Evolutionary conservation across 2,888 invertebrate species (phyloP), one percentile per base, ranked within the genome.

Genomic region (Ligdia adustata): DNA sequence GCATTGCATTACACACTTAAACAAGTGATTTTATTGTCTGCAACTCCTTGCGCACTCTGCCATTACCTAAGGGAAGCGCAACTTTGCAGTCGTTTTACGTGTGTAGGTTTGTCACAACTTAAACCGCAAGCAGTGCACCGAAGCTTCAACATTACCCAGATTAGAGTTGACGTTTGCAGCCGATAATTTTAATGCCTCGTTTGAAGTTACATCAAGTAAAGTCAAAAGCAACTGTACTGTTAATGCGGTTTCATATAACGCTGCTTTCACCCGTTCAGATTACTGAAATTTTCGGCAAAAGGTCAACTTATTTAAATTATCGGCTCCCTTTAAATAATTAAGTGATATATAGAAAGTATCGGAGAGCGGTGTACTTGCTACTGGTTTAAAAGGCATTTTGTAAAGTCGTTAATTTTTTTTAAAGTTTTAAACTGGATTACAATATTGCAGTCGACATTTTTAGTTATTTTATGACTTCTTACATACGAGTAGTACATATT

Each of bases 141-240:
- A 46, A 45, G 47, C 56, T 62, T 63, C 50, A 42, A 35, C 39
- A 35, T 42, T 43, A 67, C 66, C 69, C 69, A 79, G 82, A 86
- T 87, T 86, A 85, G 83, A 79, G 69, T 73, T 74, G 81, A 79
- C 80, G 70, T 79, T 37, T 46, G 16, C 47, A 46, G 64, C 62
- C 74, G 76, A 81, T 83, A 79, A 82, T 76, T 83, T 81, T 82
- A 85, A 86, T 82, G 82, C 77, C 59, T 62, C 60, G 61, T 71
- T 75, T 75, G 74, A 73, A 64, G 69, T 72, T 64, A 70, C 64
- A 60, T 67, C 69, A 69, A 67, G 67, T 74, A 68, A 60, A 66
- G 2, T 37, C 69, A 67, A 66, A n/a, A 66, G 73, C 66, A 71
- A 68, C 72, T 49, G 52, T 54, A 52, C 50, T 27, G 54, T 57